Conservation (phyloP, 2,113 vertebrate genomes). For the Morone saxatilis region DNA sequence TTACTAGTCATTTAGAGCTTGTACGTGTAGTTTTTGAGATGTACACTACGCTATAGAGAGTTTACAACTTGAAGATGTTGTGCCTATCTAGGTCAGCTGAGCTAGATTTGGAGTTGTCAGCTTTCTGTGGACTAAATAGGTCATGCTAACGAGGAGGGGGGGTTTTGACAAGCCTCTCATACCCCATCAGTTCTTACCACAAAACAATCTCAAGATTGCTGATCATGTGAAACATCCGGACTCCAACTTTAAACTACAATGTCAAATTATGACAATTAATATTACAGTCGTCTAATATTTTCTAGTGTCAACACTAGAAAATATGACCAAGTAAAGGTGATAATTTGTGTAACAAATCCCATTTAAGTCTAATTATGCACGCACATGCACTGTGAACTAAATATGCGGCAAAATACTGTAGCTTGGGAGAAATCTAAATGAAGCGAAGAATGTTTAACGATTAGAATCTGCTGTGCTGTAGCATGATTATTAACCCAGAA, state of each 20-base stretch:
- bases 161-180: conserved; percentile 53
- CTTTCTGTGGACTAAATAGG: conserved; percentile 83
- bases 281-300: not conserved
- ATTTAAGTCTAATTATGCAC: conserved; percentile 16
- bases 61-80: conserved; percentile 42
- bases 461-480: conserved; percentile 31
- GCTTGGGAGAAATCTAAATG: conserved; percentile 27
- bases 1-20: not conserved
- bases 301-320: not conserved
- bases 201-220: conserved; percentile 54
- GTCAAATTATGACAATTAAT: conserved; percentile 35
- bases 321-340: conserved; percentile 18
- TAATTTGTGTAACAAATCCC: conserved; percentile 2
- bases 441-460: not conserved
- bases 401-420: not conserved
- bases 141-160: conserved; percentile 70
- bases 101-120: conserved; percentile 75
- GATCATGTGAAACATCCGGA: conserved; percentile 56
- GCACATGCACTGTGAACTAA: conserved; percentile 17
- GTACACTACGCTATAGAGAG: not conserved
- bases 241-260: conserved; percentile 36
- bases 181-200: conserved; percentile 54
- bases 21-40: not conserved
- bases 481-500: conserved; percentile 42
- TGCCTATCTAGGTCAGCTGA: conserved; percentile 79